A percentile compares a stretch with the other conserved stretches of the same genome.
Conservation (phyloP, 2,113 vertebrate species). For the Oriolus oriolus region DNA sequence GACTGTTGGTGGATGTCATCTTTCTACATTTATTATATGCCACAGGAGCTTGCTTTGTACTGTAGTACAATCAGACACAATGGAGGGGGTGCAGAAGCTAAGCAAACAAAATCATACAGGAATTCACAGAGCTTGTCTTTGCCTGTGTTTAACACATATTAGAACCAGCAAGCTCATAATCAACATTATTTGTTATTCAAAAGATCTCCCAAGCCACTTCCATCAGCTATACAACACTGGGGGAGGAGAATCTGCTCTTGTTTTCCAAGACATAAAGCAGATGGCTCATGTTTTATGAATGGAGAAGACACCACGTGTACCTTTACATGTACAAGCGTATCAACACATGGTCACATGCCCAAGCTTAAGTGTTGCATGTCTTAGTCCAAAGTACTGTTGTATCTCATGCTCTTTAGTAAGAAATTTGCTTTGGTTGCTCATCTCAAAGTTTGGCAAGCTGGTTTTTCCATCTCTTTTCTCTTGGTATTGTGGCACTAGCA, state of each 20-base stretch:
- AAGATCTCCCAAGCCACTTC: neutral
- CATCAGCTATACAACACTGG: neutral
- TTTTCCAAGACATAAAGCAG: neutral
- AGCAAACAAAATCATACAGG: neutral
- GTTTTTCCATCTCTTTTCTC: neutral
- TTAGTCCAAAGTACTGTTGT: neutral
- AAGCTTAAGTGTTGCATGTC: accelerated
- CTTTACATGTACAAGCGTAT: neutral
- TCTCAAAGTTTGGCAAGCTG: neutral
- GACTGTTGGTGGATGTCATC: neutral
- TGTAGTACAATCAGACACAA: neutral
- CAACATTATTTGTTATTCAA: neutral
- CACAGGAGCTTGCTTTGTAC: neutral
- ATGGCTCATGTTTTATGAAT: slow-evolving; percentile 16
- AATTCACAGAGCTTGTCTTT: neutral
- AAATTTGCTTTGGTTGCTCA: neutral
- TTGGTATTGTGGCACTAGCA: neutral
- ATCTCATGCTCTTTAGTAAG: neutral
- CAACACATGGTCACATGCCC: neutral
- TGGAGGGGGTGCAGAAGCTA: neutral
- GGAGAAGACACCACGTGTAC: neutral
- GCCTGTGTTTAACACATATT: neutral
- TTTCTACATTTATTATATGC: neutral
- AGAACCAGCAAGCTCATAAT: neutral
- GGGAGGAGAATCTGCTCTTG: neutral